Percentiles rank a stretch among this genome's conserved stretches.
These are phyloP conservation scores for Falco biarmicus DNA, from an alignment of 2,797 vertebrate species.

Conservation along the genomic window DNA sequence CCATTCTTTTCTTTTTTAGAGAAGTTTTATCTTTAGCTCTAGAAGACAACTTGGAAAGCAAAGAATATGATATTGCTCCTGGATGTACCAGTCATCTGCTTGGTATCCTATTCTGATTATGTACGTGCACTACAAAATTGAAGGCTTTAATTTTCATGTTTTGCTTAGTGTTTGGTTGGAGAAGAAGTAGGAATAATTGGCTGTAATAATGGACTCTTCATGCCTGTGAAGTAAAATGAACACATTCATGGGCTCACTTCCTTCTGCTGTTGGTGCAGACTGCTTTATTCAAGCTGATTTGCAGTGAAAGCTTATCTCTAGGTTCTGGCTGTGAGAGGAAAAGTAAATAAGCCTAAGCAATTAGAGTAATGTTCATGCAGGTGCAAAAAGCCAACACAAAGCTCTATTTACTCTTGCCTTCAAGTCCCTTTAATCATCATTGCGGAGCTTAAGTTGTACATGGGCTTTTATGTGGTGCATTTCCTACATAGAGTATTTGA, in stretches of 20 bases:
- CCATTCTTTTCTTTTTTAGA: neutral
- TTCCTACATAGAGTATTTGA: neutral
- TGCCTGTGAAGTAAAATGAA: slow-evolving; percentile 34
- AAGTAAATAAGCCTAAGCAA: slow-evolving; percentile 60
- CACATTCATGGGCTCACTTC: slow-evolving; percentile 30
- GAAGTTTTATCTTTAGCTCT: neutral
- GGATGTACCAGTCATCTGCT: neutral
- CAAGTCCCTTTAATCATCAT: slow-evolving; percentile 15
- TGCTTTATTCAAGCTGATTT: slow-evolving; percentile 38
- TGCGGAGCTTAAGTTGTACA: slow-evolving; percentile 13
- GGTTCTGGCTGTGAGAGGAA: slow-evolving; percentile 30
- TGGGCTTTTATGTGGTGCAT: neutral
- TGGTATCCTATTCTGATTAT: neutral
- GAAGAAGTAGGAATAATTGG: slow-evolving; percentile 44
- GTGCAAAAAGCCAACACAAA: slow-evolving; percentile 48
- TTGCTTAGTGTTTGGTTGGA: slow-evolving; percentile 19
- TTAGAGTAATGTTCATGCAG: slow-evolving; percentile 37
- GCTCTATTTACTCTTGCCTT: slow-evolving; percentile 31
- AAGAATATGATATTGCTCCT: neutral
- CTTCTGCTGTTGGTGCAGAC: slow-evolving; percentile 18
- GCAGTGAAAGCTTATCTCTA: slow-evolving; percentile 38
- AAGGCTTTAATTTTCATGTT: slow-evolving; percentile 24
- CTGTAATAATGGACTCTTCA: slow-evolving; percentile 28
- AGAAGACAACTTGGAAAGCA: neutral
- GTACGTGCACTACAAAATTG: neutral